Conservation (phyloP, 2,888 invertebrate genomes). For the Eupithecia inturbata region DNA sequence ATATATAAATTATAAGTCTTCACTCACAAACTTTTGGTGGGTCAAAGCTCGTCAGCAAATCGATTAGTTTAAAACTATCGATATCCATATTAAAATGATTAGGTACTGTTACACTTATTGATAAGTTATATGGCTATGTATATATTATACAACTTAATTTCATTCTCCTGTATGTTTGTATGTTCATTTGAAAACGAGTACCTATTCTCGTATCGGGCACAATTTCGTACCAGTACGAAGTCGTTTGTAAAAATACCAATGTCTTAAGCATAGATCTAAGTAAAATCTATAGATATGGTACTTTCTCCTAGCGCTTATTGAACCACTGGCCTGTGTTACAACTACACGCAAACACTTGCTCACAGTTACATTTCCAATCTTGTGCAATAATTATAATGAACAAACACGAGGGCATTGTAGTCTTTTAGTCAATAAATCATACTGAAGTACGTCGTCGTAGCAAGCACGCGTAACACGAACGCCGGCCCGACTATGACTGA, state of each 20-base stretch:
- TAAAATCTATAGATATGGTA: too few relatives aligned
- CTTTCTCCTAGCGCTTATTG: too few relatives aligned
- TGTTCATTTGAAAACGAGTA: constrained; percentile 10
- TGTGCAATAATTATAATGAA: too few relatives aligned
- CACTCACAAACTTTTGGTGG: not conserved
- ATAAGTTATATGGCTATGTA: not conserved
- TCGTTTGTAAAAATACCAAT: constrained; percentile 7
- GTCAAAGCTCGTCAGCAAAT: not conserved
- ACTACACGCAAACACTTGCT: too few relatives aligned
- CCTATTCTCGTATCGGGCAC: constrained; percentile 22
- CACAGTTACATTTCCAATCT: too few relatives aligned
- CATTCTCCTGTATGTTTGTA: not conserved
- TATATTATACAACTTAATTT: constrained; percentile 11
- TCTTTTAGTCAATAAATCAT: too few relatives aligned
- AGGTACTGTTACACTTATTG: constrained; percentile 9
- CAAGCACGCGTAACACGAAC: too few relatives aligned
- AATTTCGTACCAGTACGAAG: constrained; percentile 18
- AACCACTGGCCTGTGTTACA: too few relatives aligned
- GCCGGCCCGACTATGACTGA: too few relatives aligned
- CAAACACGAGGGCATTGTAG: too few relatives aligned
- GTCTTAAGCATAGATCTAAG: too few relatives aligned
- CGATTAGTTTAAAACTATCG: not conserved
- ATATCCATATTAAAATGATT: not conserved
- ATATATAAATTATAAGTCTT: not conserved
- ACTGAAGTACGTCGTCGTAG: too few relatives aligned